Evolutionary conservation across 2,888 invertebrate genomes (phyloP).

Genomic region (Dynastes maya): DNA sequence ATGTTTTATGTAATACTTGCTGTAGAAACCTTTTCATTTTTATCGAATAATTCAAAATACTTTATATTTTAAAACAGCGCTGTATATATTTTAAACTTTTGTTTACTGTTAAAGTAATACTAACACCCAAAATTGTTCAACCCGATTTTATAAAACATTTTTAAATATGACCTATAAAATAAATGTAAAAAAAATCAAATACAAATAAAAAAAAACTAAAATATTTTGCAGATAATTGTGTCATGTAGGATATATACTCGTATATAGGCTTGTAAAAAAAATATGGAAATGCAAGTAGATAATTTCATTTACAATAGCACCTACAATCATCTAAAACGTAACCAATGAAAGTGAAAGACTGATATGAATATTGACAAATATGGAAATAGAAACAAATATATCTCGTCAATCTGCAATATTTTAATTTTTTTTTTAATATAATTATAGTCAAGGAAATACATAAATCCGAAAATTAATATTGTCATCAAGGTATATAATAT

Average conservation of each 20-base stretch:
- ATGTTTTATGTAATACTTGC: constrained; percentile 24
- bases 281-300: too few relatives aligned
- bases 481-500: neutral
- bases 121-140: constrained; percentile 16
- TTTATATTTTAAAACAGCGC: constrained; percentile 26
- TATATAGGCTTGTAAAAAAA: too few relatives aligned
- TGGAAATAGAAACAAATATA: neutral
- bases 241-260: neutral
- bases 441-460: neutral
- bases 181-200: neutral
- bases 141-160: too few relatives aligned
- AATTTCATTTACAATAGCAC: neutral
- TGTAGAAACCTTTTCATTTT: constrained; percentile 13
- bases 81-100: constrained; percentile 2
- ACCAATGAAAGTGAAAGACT: too few relatives aligned
- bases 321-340: neutral
- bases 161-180: neutral
- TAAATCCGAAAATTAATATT: constrained; percentile 8
- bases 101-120: neutral
- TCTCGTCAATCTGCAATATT: constrained; percentile 23
- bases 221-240: constrained; percentile 10
- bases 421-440: constrained; percentile 28
- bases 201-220: constrained; percentile 19
- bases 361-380: too few relatives aligned
- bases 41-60: constrained; percentile 40